phyloP scores from a whole-genome alignment of 2,797 vertebrate genomes.

The Eremophila alpestris region DNA sequence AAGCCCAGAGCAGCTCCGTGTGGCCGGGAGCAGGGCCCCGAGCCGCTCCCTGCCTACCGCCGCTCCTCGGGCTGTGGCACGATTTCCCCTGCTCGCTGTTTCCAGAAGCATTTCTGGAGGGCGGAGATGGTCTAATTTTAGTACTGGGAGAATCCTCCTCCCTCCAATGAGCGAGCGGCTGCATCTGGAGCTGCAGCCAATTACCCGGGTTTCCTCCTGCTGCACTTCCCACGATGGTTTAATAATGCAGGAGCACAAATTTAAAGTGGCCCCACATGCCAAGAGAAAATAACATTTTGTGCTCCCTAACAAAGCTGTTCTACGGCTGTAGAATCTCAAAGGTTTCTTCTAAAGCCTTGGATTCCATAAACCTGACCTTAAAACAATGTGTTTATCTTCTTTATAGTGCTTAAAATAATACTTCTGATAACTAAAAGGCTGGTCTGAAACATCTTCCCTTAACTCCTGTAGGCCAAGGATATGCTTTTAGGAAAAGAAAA shows the following conservation, averaged over 20 bases:
- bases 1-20: rapidly evolving
- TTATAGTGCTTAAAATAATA: not conserved
- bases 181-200: conserved; percentile 57
- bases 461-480: not conserved
- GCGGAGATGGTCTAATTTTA: conserved; percentile 64
- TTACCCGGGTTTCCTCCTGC: conserved; percentile 35
- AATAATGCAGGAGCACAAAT: conserved; percentile 13
- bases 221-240: conserved; percentile 41
- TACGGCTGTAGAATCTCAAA: not conserved
- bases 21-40: rapidly evolving
- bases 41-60: not conserved
- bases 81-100: conserved; percentile 27
- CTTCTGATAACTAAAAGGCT: not conserved
- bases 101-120: conserved; percentile 68
- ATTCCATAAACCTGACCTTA: not conserved
- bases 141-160: conserved; percentile 7
- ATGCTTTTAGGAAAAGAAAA: not conserved
- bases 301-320: not conserved
- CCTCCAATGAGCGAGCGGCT: conserved; percentile 37
- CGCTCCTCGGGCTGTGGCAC: not conserved
- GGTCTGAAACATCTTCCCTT: not conserved
- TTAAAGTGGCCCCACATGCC: conserved; percentile 21
- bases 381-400: not conserved
- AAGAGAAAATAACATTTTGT: not conserved
- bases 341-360: not conserved